Evolutionary conservation across 2,888 invertebrate genomes (phyloP), one percentile per base, ranked within the genome.

Genomic region (Orchesellides sinensis): DNA sequence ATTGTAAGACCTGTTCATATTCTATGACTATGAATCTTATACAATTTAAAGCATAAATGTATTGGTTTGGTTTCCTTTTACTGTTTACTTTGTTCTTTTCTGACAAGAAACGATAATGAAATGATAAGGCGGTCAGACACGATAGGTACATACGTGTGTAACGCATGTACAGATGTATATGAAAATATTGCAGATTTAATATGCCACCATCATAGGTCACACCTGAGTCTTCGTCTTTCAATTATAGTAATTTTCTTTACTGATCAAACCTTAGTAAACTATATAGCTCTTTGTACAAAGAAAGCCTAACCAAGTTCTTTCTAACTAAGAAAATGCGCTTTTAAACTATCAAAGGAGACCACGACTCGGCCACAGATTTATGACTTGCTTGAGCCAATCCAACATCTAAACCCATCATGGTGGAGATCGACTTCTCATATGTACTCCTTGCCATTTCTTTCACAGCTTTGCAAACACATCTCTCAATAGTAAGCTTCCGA

Each of bases 161-260:
- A n/a, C 17, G 52, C 8, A 49, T 6, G 21, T 19, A 49, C 19
- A 17, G 47, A 10, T 27, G 25, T 56, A 25, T 59, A 52, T 75
- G 47, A 27, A 74, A 19, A 17, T 56, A 32, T 52, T 19, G 27
- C 45, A 27, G 68, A 40, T 10, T 6, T 14, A 19, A 35, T n/a
- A 27, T 25, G 27, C 47, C 29, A 78, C 27, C 65, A 45, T 56
- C 59, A 73, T 54, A 80, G 75, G 84, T 84, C 80, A 80, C 84
- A 84, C 84, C 84, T 84, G 80, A 70, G 70, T 32, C 72, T 68
- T 79, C 70, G 29, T 70, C 69, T 77, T 66, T 84, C 84, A 84
- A 84, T 84, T 75, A 84, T 80, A 84, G 80, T 77, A 59, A 83
- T 83, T 83, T 83, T 72, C 74, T 56, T 77, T 19, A 4, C 63